These are phyloP conservation scores for Glandiceps talaboti DNA, from an alignment of 53 echinoderm and acorn worm species.

Conservation along the genomic window DNA sequence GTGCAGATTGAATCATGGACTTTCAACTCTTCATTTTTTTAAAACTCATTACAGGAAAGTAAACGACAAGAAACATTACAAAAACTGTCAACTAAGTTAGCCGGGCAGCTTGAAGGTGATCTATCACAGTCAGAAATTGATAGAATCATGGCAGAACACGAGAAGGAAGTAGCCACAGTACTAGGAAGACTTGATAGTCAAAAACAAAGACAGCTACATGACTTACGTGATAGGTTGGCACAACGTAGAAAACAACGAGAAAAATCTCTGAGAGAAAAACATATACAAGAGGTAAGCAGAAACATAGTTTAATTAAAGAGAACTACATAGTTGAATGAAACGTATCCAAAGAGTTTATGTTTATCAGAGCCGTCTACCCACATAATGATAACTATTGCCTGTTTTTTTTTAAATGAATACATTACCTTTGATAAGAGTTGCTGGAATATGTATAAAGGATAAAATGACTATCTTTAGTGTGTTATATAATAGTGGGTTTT, in stretches of 20 bases:
- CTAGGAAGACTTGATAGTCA: conserved; percentile 53
- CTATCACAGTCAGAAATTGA: conserved; percentile 54
- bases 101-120: conserved; percentile 62
- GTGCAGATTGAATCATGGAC: no score
- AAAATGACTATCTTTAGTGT: no score
- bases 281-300: conserved; percentile 60
- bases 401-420: no score
- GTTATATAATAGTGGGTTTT: no score
- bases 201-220: conserved; percentile 51
- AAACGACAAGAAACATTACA: conserved; percentile 27
- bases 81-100: conserved; percentile 42
- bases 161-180: conserved; percentile 48
- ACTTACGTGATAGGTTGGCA: conserved; percentile 46
- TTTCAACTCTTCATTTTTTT: no score
- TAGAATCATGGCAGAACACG: conserved; percentile 57
- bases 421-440: no score
- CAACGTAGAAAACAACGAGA: conserved; percentile 41
- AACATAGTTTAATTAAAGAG: no score
- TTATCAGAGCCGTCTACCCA: no score
- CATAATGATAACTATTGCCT: no score
- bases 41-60: conserved; percentile 58
- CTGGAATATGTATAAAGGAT: no score
- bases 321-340: no score
- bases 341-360: no score
- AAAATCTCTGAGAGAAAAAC: conserved; percentile 48